Base-by-base conservation (phyloP, 2,888 invertebrate species). In the Diaprepes abbreviatus region DNA sequence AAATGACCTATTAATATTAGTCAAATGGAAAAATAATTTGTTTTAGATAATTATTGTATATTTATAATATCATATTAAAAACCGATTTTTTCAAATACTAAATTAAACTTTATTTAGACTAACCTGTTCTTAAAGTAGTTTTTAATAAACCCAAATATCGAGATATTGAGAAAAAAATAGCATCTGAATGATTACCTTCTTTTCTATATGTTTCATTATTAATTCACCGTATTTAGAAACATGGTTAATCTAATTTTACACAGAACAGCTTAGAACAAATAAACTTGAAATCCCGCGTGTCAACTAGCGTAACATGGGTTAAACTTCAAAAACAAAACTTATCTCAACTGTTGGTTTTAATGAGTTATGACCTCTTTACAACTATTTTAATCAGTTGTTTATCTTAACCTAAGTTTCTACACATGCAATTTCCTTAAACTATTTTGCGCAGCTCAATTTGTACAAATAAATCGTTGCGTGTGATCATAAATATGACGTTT, bases 251-350 rank as follows among this genome's bases (percentile, higher is more conserved):
- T 38, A 19, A 54, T 54, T 54, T 36, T 35, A 54, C 24, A 24
- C 38, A 21, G 38, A 12, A 9, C 35, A 38, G 12, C 19, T 57
- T 38, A 57, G 38, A 24, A 43, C 35, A 50, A 62, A 62, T 36
- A 62, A 43, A 62, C 5, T 35, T 35, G 36, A 24, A 10, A 21
- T 24, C 43, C 28, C 14, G 9, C 40, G 31, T 43, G 64, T 64
- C 64, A 54, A 2, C n/a, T 14, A 64, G 31, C 10, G 3, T 54
- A 64, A 64, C 64, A 54, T 24, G 64, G 64, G 64, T 64, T 7
- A 38, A 52, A 0, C 19, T 63, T 52, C 33, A 52, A 36, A 38
- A 57, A 57, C 54, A 50, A 28, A 50, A 14, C 6, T 16, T 48
- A 12, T 28, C 28, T 50, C 12, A n/a, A 45, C 24, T 28, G 16